phyloP scores from a whole-genome alignment of 1,140 invertebrate genomes.

The Mactra quadrangularis region DNA sequence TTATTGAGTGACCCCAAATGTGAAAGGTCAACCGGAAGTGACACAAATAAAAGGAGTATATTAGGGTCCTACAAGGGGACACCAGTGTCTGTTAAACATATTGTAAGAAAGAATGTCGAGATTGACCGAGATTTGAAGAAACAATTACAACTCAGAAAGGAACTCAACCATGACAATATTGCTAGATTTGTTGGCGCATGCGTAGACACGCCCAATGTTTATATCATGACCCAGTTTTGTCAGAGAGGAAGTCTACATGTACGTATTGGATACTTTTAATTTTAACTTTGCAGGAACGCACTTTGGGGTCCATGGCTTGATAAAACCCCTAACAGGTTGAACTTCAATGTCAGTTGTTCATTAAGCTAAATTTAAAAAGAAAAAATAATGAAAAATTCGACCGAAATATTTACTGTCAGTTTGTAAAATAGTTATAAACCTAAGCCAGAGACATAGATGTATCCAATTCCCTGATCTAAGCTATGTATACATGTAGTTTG shows the following conservation, averaged over 20 bases:
- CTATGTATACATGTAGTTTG: too few species aligned
- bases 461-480: too few species aligned
- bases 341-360: too few species aligned
- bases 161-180: slow-evolving; percentile 96
- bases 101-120: slow-evolving; percentile 93
- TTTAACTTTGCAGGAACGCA: too few species aligned
- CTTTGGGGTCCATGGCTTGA: too few species aligned
- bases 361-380: too few species aligned
- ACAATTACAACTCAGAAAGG: slow-evolving; percentile 97
- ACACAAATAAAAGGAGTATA: slow-evolving; percentile 89
- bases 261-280: slow-evolving; percentile 41
- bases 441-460: too few species aligned
- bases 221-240: slow-evolving; percentile 95
- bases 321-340: too few species aligned
- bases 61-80: slow-evolving; percentile 88
- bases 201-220: slow-evolving; percentile 92
- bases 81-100: slow-evolving; percentile 85
- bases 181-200: slow-evolving; percentile 98
- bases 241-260: slow-evolving; percentile 89
- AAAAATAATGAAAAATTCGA: too few species aligned
- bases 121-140: slow-evolving; percentile 97
- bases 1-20: slow-evolving; percentile 62
- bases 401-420: too few species aligned
- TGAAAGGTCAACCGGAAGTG: slow-evolving; percentile 73
- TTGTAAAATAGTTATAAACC: too few species aligned